phyloP scores from a whole-genome alignment of 1,140 invertebrate species.

The Myzus persicae region DNA sequence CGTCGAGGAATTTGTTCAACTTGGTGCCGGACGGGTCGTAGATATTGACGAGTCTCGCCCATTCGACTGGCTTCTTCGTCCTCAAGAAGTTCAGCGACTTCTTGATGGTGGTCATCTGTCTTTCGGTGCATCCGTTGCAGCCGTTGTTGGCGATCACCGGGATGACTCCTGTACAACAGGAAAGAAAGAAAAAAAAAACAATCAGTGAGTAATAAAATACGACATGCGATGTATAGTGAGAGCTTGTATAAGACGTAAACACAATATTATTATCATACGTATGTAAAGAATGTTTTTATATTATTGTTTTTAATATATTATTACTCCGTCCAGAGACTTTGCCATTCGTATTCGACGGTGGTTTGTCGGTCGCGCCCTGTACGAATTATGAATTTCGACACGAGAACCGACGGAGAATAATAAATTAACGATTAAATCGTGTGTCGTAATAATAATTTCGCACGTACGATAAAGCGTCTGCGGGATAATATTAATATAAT shows the following conservation, averaged over 20 bases:
- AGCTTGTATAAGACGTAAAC: background rate
- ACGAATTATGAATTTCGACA: background rate
- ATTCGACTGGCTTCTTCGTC: slow-evolving; percentile 60
- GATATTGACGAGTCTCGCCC: slow-evolving; percentile 61
- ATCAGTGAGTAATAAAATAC: background rate
- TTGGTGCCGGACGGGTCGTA: slow-evolving; percentile 62
- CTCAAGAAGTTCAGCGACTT: slow-evolving; percentile 61
- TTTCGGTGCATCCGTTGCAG: slow-evolving; percentile 70
- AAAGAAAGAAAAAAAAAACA: background rate
- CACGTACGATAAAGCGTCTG: background rate
- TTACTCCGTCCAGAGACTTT: background rate
- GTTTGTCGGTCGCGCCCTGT: background rate
- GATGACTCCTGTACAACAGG: slow-evolving; percentile 67
- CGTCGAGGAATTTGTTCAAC: slow-evolving; percentile 66
- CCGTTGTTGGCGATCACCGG: slow-evolving; percentile 72
- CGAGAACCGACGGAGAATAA: background rate
- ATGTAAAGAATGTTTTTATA: background rate
- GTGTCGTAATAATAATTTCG: background rate
- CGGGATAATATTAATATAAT: too few species aligned
- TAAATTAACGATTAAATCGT: background rate
- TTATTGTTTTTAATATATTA: background rate
- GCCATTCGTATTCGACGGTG: background rate
- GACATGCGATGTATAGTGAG: background rate
- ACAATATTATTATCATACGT: background rate
- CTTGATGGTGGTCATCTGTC: slow-evolving; percentile 66